Percentiles rank a stretch among this genome's conserved stretches.
Evolutionary conservation across 2,888 invertebrate genomes (phyloP).

Genomic region (Papilio protenor): DNA sequence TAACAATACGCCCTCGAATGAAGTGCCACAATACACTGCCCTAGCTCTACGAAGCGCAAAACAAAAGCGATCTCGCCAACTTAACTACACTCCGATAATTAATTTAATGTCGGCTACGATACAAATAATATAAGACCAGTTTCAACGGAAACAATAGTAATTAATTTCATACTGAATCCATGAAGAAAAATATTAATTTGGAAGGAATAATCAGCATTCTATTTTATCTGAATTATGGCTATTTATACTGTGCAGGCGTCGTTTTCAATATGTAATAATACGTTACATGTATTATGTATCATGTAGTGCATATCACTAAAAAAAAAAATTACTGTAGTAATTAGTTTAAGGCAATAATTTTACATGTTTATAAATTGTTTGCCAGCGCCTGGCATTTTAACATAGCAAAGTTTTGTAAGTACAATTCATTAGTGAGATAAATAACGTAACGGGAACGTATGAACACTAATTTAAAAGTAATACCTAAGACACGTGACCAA

Average conservation of each 20-base stretch:
- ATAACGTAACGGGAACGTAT: background rate
- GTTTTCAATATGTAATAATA: background rate
- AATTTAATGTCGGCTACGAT: conserved; percentile 30
- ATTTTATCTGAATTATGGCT: background rate
- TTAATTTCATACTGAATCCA: background rate
- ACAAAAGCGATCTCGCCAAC: conserved; percentile 41
- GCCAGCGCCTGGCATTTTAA: background rate
- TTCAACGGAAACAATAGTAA: conserved; percentile 2
- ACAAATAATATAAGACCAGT: conserved; percentile 19
- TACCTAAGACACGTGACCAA: background rate
- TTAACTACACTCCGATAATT: conserved; percentile 37
- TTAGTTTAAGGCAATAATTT: background rate
- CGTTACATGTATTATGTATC: background rate
- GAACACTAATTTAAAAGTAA: background rate
- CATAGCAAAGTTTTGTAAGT: background rate
- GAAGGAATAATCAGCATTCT: too few relatives aligned
- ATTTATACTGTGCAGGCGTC: background rate
- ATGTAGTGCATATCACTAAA: too few relatives aligned
- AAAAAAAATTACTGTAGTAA: background rate
- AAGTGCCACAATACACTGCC: conserved; percentile 31
- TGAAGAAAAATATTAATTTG: background rate
- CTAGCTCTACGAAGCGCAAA: conserved; percentile 34
- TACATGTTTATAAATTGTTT: background rate
- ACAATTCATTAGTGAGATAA: background rate
- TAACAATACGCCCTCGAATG: too few relatives aligned